Evolutionary conservation across 2,888 invertebrate genomes (phyloP).

Genomic region (Timema podura): DNA sequence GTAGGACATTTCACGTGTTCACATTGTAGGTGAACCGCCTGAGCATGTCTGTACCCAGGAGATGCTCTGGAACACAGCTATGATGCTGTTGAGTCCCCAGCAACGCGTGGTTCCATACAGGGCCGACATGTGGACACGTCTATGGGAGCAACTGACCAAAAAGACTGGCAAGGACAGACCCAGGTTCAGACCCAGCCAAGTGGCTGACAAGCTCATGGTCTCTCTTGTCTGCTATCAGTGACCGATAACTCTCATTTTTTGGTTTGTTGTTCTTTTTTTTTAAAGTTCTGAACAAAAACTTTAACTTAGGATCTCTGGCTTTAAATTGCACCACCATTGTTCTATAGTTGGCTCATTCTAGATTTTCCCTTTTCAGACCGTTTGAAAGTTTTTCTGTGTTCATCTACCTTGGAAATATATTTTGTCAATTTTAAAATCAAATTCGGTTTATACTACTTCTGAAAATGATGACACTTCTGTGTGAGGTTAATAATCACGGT

Average conservation of each 20-base stretch:
- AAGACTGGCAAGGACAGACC: slow-evolving; percentile 54
- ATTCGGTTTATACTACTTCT: too few relatives aligned
- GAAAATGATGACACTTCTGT: too few relatives aligned
- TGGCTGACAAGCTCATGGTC: slow-evolving; percentile 72
- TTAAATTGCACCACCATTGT: not conserved
- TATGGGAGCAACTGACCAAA: slow-evolving; percentile 69
- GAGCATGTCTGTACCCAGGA: slow-evolving; percentile 65
- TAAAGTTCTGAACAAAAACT: too few relatives aligned
- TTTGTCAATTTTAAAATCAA: too few relatives aligned
- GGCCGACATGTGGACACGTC: slow-evolving; percentile 76
- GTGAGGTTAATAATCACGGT: too few relatives aligned
- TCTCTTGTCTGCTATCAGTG: slow-evolving; percentile 79
- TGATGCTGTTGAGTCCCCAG: slow-evolving; percentile 78
- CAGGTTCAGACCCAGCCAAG: slow-evolving; percentile 63
- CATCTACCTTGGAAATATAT: too few relatives aligned
- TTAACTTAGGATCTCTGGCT: not conserved
- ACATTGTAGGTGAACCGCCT: slow-evolving; percentile 46
- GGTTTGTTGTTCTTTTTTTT: too few relatives aligned
- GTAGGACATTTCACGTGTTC: too few relatives aligned
- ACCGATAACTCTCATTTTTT: slow-evolving; percentile 14
- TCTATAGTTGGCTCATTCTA: too few relatives aligned
- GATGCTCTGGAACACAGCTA: slow-evolving; percentile 74
- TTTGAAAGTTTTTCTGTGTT: too few relatives aligned
- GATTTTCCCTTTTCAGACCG: too few relatives aligned
- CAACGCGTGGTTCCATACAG: slow-evolving; percentile 79